Evolutionary conservation across 2,888 invertebrate genomes (phyloP), one percentile per base, ranked within the genome.

Genomic region (Cistogaster globosa): DNA sequence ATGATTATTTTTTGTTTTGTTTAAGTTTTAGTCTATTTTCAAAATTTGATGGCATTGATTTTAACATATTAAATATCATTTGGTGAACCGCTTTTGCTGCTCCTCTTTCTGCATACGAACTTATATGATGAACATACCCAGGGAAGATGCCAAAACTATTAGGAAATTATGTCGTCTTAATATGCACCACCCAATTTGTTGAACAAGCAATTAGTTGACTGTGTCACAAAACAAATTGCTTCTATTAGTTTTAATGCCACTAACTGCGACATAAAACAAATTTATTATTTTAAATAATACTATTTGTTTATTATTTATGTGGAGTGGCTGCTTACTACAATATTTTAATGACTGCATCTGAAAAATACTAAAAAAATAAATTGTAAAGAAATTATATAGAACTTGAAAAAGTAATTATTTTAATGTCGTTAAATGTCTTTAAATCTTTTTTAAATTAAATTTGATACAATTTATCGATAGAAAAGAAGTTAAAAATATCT

Each of bases 201-300:
- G n/a, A 48, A 58, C 80, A 68, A 57, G 22, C 81, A 81, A 81
- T 84, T 84, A 77, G 76, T 68, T 76, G 45, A 62, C 60, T 76
- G 65, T 81, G 68, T 67, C 72, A 77, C 68, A 72, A 74, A 32
- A 72, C 81, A 81, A 84, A 84, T 84, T 38, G 51, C 76, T 55
- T 16, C 57, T 76, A 84, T 81, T 84, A 84, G 80, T 81, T 72
- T 60, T 22, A 72, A 36, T 80, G 42, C 80, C 76, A 76, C 62
- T 76, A 60, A 76, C 76, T 65, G 75, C 32, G 67, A 67, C 76
- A 62, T 77, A 71, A 67, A 62, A 65, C 75, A 45, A 79, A 79
- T 84, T 76, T 80, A 76, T 75, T 79, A 80, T 80, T 75, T 75
- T 69, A 74, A 79, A 83, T 80, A 67, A 72, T 65, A 18, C 26